Evolutionary conservation across 2,113 vertebrate species (phyloP).

Genomic region (Toxotes jaculatrix): DNA sequence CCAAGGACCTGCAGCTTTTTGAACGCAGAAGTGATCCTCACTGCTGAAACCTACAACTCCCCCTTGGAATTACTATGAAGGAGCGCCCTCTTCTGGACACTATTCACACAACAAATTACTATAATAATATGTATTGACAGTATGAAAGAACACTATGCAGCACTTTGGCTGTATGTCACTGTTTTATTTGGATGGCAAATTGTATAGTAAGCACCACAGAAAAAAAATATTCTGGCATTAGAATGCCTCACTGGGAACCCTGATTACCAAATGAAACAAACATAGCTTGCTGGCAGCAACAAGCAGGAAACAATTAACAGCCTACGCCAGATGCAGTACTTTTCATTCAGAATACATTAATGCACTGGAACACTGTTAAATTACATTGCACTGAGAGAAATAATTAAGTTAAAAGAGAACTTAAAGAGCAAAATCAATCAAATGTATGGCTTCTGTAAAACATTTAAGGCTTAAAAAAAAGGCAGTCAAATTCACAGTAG

Average conservation of each 20-base stretch:
- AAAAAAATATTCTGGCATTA: constrained; percentile 28
- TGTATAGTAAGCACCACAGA: constrained; percentile 25
- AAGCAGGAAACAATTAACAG: background rate
- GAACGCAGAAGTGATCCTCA: too few species aligned
- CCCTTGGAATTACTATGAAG: background rate
- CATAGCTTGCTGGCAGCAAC: background rate
- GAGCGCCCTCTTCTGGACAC: constrained; percentile 65
- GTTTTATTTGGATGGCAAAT: constrained; percentile 66
- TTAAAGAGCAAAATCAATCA: constrained; percentile 50
- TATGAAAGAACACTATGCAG: background rate
- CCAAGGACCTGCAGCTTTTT: too few species aligned
- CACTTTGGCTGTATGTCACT: constrained; percentile 4
- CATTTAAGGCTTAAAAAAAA: constrained; percentile 42
- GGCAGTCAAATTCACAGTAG: background rate
- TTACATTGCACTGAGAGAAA: constrained; percentile 54
- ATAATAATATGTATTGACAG: background rate
- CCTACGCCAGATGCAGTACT: constrained; percentile 2
- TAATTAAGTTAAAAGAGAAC: constrained; percentile 44
- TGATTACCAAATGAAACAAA: constrained; percentile 8
- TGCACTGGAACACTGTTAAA: constrained; percentile 46
- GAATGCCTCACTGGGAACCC: constrained; percentile 8
- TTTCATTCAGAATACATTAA: constrained; percentile 33
- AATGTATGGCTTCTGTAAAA: constrained; percentile 70
- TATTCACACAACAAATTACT: background rate
- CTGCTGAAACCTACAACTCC: too few species aligned